Conservation (phyloP, 2,797 vertebrate genomes). For the Menidia menidia region DNA sequence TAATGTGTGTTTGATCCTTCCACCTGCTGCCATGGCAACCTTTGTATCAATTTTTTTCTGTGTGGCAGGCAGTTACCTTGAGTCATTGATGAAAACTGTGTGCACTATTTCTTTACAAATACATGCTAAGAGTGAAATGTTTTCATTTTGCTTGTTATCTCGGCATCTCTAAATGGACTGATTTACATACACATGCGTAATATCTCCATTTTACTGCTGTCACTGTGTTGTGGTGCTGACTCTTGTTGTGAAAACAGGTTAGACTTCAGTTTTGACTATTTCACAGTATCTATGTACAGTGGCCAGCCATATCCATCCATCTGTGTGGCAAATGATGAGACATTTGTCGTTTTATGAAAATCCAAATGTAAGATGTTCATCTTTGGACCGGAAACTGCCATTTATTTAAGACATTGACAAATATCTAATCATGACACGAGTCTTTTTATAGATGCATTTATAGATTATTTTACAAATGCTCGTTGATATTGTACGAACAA, state of each 20-base stretch:
- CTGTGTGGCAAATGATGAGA: constrained; percentile 50
- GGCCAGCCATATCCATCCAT: constrained; percentile 32
- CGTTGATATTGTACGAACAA: constrained; percentile 14
- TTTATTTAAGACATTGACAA: neutral
- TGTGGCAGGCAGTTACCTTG: neutral
- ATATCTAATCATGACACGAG: neutral
- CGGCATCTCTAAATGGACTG: neutral
- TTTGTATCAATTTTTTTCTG: neutral
- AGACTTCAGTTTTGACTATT: constrained; percentile 4
- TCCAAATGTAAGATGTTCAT: constrained; percentile 21
- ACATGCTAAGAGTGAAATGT: neutral
- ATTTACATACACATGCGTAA: neutral
- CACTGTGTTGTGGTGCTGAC: constrained; percentile 10
- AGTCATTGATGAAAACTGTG: neutral
- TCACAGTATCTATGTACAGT: neutral
- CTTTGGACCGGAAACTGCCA: neutral
- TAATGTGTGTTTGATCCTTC: neutral
- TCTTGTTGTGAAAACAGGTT: constrained; percentile 16
- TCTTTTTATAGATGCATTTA: neutral
- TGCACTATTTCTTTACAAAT: neutral
- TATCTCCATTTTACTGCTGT: constrained; percentile 23
- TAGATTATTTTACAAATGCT: neutral
- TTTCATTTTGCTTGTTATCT: neutral
- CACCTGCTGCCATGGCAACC: neutral
- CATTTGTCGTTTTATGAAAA: neutral